Evolutionary conservation across 1,140 invertebrate genomes (phyloP).

Genomic region (Drosophila auraria): DNA sequence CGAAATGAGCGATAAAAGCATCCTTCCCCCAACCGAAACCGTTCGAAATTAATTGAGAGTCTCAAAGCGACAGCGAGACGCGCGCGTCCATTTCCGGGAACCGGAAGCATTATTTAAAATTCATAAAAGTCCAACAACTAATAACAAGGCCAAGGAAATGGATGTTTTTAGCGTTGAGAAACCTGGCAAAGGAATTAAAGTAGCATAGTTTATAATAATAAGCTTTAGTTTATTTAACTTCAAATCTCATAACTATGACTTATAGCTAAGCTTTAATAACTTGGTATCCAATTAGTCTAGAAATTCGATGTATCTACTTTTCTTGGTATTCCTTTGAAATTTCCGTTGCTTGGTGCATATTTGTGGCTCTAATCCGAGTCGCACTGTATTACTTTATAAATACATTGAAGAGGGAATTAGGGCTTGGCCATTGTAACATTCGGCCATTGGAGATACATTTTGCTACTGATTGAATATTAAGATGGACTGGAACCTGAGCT

Average conservation of each 20-base stretch:
- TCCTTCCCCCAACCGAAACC: neutral
- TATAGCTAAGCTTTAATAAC: too few species aligned
- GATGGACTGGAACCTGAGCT: neutral
- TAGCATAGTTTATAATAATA: too few species aligned
- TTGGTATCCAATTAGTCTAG: neutral
- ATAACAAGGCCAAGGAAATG: neutral
- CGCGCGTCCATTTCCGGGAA: slow-evolving; percentile 9
- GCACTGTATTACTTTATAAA: neutral
- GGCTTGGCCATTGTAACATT: too few species aligned
- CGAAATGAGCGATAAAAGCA: slow-evolving; percentile 23
- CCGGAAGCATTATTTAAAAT: slow-evolving; percentile 40
- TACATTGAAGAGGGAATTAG: neutral
- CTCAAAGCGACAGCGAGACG: neutral
- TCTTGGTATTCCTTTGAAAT: neutral
- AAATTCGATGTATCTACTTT: neutral
- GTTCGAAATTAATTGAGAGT: slow-evolving; percentile 43
- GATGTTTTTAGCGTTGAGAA: neutral
- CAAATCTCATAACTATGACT: too few species aligned
- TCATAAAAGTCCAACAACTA: neutral
- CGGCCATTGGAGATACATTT: neutral
- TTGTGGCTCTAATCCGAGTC: neutral
- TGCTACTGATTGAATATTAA: neutral
- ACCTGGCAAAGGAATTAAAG: too few species aligned
- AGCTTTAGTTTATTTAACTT: too few species aligned
- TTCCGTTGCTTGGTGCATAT: neutral